These are phyloP conservation scores for Verasper variegatus DNA, from an alignment of 2,113 vertebrate species.

Conservation along the genomic window DNA sequence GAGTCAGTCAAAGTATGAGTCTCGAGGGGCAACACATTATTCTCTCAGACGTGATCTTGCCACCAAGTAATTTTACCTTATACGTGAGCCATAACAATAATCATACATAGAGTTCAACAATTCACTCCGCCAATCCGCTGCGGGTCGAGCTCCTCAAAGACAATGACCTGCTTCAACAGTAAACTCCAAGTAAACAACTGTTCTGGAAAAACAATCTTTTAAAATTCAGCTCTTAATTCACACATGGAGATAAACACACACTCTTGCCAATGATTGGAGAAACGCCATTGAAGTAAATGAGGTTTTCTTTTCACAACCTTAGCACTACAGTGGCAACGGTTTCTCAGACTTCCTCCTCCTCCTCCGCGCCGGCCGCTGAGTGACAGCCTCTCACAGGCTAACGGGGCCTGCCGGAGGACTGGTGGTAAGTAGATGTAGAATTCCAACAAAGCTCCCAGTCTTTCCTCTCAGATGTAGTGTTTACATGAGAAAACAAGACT, in stretches of 20 bases:
- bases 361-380: slow-evolving; percentile 24
- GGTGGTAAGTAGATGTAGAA: slow-evolving; percentile 77
- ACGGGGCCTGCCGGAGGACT: slow-evolving; percentile 19
- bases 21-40: neutral
- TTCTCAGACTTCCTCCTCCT: slow-evolving; percentile 64
- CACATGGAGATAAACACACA: slow-evolving; percentile 56
- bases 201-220: slow-evolving; percentile 40
- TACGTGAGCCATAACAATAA: neutral
- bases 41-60: neutral
- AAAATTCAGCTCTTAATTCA: slow-evolving; percentile 51
- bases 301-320: slow-evolving; percentile 66
- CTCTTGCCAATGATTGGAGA: slow-evolving; percentile 1
- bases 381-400: slow-evolving; percentile 45
- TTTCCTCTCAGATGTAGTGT: slow-evolving; percentile 66
- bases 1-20: no score
- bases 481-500: slow-evolving; percentile 76
- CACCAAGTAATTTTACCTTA: neutral
- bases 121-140: neutral
- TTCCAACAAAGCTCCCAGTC: slow-evolving; percentile 70
- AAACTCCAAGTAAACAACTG: slow-evolving; percentile 36
- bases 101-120: neutral
- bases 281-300: slow-evolving; percentile 70
- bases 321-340: slow-evolving; percentile 65
- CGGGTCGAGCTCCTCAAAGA: neutral
- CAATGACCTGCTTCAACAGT: neutral